phyloP scores from a whole-genome alignment of 2,888 invertebrate species.

The Thyatira batis region DNA sequence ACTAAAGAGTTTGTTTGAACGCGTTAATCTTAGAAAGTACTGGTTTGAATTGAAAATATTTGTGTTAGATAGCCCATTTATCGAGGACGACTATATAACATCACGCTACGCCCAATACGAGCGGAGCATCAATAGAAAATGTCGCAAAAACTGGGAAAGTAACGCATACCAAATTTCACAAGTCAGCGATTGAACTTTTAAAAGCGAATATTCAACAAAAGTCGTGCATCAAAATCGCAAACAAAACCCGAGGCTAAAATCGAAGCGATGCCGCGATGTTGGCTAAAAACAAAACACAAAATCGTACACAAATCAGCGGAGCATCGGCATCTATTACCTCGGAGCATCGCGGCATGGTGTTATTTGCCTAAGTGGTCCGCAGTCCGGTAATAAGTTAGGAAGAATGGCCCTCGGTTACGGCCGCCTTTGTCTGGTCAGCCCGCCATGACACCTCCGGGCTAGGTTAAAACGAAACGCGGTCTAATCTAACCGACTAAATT shows the following conservation, averaged over 20 bases:
- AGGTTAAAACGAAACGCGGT: conserved; percentile 40
- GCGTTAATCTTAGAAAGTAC: too few species aligned
- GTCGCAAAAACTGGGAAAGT: too few species aligned
- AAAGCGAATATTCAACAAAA: too few species aligned
- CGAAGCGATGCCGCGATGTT: not conserved
- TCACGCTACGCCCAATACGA: too few species aligned
- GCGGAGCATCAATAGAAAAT: too few species aligned
- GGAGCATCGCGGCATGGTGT: conserved; percentile 35
- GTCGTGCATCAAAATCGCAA: not conserved
- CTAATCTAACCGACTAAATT: conserved; percentile 45
- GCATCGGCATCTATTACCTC: conserved; percentile 37
- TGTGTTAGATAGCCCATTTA: too few species aligned
- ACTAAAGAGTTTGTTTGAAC: too few species aligned
- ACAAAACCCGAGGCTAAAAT: not conserved
- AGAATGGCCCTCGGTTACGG: conserved; percentile 46
- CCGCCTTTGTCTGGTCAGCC: conserved; percentile 48
- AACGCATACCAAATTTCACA: too few species aligned
- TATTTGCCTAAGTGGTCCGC: conserved; percentile 62
- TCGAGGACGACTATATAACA: too few species aligned
- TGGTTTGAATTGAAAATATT: too few species aligned
- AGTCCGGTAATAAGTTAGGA: conserved; percentile 55
- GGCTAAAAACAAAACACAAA: not conserved
- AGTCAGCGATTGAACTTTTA: too few species aligned
- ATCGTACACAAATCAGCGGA: conserved; percentile 1
- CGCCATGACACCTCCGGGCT: conserved; percentile 56